Evolutionary conservation across 2,888 invertebrate species (phyloP).

Genomic region (Platypus cylindrus): DNA sequence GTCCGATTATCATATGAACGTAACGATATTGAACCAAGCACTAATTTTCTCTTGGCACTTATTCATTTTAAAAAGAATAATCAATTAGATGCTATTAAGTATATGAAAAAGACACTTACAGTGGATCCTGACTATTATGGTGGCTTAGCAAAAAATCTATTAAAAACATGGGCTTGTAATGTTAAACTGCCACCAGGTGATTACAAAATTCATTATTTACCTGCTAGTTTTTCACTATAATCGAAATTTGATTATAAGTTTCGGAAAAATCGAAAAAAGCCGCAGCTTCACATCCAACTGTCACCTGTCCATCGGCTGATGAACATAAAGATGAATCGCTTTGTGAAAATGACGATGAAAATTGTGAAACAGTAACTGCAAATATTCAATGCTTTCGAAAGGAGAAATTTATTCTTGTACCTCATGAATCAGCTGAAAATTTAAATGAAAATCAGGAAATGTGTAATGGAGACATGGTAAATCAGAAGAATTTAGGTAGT

Average conservation of each 20-base stretch:
- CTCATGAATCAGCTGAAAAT: too few relatives aligned
- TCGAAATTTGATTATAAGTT: too few relatives aligned
- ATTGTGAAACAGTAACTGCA: conserved; percentile 32
- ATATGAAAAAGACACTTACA: conserved; percentile 47
- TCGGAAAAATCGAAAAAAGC: too few relatives aligned
- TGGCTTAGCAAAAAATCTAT: conserved; percentile 39
- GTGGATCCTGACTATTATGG: conserved; percentile 40
- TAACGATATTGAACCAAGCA: conserved; percentile 55
- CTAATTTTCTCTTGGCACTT: conserved; percentile 55
- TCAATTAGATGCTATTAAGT: conserved; percentile 46
- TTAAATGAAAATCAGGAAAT: background rate
- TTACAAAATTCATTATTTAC: too few relatives aligned
- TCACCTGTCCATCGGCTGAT: too few relatives aligned
- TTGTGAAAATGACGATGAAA: conserved; percentile 30
- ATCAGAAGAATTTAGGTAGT: too few relatives aligned
- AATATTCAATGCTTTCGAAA: conserved; percentile 28
- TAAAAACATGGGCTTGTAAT: conserved; percentile 44
- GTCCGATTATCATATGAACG: conserved; percentile 49
- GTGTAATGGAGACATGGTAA: conserved; percentile 3
- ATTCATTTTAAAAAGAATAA: conserved; percentile 52
- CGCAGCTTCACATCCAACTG: too few relatives aligned
- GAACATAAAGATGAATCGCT: too few relatives aligned
- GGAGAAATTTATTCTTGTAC: too few relatives aligned
- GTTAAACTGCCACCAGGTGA: too few relatives aligned
- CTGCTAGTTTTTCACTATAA: too few relatives aligned